phyloP scores from a whole-genome alignment of 2,888 invertebrate species.

The Iselma pallidipennis region DNA sequence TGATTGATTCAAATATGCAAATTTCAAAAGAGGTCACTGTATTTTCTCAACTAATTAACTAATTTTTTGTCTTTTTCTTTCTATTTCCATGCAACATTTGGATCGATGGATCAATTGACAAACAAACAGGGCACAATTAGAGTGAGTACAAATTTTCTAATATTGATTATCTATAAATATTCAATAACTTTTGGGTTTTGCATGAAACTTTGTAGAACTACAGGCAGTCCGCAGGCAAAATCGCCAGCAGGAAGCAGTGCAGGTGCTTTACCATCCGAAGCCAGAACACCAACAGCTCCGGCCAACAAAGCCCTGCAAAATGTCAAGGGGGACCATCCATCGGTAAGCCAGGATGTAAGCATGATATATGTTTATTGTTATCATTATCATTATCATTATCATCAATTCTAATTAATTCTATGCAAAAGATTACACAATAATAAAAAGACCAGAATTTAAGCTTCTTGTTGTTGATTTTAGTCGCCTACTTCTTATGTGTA shows the following conservation, averaged over 20 bases:
- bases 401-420: not conserved
- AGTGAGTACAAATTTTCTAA: slow-evolving; percentile 59
- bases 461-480: too few species aligned
- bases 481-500: too few species aligned
- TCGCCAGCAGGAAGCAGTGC: slow-evolving; percentile 75
- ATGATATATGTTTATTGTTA: slow-evolving; percentile 39
- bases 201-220: slow-evolving; percentile 60
- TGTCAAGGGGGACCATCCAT: slow-evolving; percentile 77
- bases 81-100: slow-evolving; percentile 45
- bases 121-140: slow-evolving; percentile 63
- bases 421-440: too few species aligned
- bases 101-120: slow-evolving; percentile 4
- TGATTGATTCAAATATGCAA: not conserved
- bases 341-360: slow-evolving; percentile 65
- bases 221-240: slow-evolving; percentile 74
- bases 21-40: not conserved
- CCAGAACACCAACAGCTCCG: slow-evolving; percentile 63
- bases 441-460: too few species aligned
- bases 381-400: not conserved
- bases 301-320: slow-evolving; percentile 77
- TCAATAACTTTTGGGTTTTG: not conserved
- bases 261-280: slow-evolving; percentile 60
- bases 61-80: slow-evolving; percentile 27
- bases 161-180: not conserved
- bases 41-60: not conserved